Percentiles rank a stretch among this genome's conserved stretches.
Conservation (phyloP, 1,140 invertebrate species). For the Melipona quadrifasciata region DNA sequence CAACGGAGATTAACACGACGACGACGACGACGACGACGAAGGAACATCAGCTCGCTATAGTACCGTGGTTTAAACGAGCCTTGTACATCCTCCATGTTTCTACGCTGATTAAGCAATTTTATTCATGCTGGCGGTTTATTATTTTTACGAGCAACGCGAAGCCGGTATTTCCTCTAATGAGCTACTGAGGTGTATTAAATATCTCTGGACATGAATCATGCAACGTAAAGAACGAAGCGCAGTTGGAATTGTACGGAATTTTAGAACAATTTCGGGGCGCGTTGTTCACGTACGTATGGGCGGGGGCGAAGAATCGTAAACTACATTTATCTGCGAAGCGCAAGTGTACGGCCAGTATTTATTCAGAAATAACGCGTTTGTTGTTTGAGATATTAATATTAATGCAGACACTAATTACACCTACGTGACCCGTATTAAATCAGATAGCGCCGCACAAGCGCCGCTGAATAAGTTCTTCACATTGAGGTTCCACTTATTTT, state of each 20-base stretch:
- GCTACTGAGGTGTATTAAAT: background rate
- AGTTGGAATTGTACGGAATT: background rate
- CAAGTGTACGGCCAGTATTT: background rate
- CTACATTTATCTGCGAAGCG: background rate
- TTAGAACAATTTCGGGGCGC: background rate
- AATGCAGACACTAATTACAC: background rate
- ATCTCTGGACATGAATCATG: background rate
- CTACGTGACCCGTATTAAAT: background rate
- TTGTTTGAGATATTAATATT: background rate
- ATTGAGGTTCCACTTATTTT: background rate
- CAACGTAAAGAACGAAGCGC: background rate
- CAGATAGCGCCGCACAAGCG: background rate
- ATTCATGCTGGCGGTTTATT: background rate
- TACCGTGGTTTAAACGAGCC: background rate
- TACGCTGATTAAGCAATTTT: background rate
- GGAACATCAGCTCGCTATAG: background rate
- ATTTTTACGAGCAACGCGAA: background rate
- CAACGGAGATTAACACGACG: background rate
- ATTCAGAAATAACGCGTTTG: background rate
- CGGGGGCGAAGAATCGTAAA: background rate
- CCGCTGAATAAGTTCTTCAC: background rate
- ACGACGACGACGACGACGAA: background rate
- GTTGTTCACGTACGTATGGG: background rate
- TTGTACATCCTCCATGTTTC: background rate
- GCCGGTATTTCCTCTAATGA: background rate